Evolutionary conservation across 2,797 vertebrate genomes (phyloP).

Genomic region (Coregonus ussuriensis): DNA sequence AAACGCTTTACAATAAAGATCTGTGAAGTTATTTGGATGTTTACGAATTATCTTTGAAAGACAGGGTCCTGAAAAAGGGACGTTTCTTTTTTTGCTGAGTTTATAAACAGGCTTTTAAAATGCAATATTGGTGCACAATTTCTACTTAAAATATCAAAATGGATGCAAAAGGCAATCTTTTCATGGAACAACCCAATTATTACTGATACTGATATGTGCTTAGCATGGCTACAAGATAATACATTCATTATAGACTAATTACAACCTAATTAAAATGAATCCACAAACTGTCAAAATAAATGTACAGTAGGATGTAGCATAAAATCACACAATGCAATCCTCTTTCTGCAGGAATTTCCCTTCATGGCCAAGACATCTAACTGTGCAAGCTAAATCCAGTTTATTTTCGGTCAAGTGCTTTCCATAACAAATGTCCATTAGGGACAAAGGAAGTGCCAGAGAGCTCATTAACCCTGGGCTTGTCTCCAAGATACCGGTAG

Average conservation of each 20-base stretch:
- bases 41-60: too few species aligned
- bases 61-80: too few species aligned
- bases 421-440: slow-evolving; percentile 13
- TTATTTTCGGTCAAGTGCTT: slow-evolving; percentile 19
- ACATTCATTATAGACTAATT: background rate
- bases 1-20: too few species aligned
- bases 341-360: background rate
- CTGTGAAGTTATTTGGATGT: too few species aligned
- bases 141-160: too few species aligned
- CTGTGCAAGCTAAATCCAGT: background rate
- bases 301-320: background rate
- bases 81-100: too few species aligned
- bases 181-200: background rate
- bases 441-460: slow-evolving; percentile 6
- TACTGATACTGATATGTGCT: background rate
- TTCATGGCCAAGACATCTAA: background rate
- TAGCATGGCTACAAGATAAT: background rate
- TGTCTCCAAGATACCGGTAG: slow-evolving; percentile 6
- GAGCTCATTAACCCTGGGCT: slow-evolving; percentile 20
- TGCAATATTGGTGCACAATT: too few species aligned
- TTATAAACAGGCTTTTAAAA: too few species aligned
- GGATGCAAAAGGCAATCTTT: too few species aligned
- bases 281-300: background rate
- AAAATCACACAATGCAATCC: background rate
- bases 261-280: background rate